A percentile compares a stretch with the other conserved stretches of the same genome.
Conservation (phyloP, 2,888 invertebrate species). For the Papilio gigon region DNA sequence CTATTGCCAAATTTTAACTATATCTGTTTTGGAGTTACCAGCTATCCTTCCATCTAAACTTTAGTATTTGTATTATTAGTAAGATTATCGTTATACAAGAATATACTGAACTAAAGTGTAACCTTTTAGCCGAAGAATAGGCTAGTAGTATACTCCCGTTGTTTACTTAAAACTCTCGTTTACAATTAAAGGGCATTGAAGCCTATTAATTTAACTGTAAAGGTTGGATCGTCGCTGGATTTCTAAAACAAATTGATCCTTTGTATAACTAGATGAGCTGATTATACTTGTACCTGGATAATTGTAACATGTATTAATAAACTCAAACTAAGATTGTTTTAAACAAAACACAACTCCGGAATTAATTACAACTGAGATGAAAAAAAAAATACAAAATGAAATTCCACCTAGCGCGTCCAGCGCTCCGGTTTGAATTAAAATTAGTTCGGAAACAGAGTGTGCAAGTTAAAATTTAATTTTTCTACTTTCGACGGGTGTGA, state of each 20-base stretch:
- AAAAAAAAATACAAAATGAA: conserved; percentile 12
- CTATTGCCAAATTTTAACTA: no score
- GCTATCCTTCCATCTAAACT: no score
- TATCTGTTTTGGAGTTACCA: no score
- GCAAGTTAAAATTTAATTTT: conserved; percentile 21
- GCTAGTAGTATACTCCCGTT: no score
- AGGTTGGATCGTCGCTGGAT: no score
- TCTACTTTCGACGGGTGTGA: conserved; percentile 13
- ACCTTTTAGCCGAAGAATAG: no score
- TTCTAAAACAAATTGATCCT: neutral
- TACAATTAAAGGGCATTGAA: no score
- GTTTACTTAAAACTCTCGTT: no score
- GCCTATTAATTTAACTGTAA: no score
- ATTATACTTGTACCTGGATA: neutral
- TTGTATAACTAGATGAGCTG: neutral
- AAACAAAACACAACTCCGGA: neutral
- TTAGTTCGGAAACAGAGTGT: conserved; percentile 19
- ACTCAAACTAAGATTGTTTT: conserved; percentile 4
- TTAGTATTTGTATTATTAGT: no score
- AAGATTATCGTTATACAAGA: no score
- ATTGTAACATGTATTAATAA: neutral
- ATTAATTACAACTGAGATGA: conserved; percentile 9
- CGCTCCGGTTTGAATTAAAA: conserved; percentile 30
- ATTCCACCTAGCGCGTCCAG: conserved; percentile 14
- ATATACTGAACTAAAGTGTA: no score